A percentile compares a stretch with the other conserved stretches of the same genome.
These are phyloP conservation scores for Sarcophaga variegata DNA, from an alignment of 2,888 invertebrate species.

Conservation along the genomic window DNA sequence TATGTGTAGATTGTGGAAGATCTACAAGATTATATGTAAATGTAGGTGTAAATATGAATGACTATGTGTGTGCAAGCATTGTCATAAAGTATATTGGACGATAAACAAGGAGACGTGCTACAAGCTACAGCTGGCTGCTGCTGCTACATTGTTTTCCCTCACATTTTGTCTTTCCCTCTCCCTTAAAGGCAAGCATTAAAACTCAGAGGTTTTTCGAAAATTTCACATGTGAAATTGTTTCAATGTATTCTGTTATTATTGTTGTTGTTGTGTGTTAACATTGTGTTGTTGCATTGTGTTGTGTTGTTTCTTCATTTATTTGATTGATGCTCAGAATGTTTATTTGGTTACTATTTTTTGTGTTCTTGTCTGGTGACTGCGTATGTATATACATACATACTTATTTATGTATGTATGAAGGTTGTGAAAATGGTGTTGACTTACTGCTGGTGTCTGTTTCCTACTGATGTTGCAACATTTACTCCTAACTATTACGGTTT, in stretches of 20 bases:
- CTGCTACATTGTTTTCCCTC: not conserved
- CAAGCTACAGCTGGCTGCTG: slow-evolving; percentile 18
- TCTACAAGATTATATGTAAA: not conserved
- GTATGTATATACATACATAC: no score
- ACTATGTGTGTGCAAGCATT: no score
- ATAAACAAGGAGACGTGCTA: not conserved
- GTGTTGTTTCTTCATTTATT: slow-evolving; percentile 30
- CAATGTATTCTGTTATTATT: slow-evolving; percentile 16
- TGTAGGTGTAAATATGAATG: not conserved
- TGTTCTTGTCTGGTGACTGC: not conserved
- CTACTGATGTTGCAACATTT: not conserved
- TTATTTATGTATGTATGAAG: no score
- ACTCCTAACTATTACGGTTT: not conserved
- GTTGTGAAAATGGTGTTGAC: no score
- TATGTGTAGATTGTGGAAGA: no score
- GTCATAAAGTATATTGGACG: not conserved
- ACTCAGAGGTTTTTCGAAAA: slow-evolving; percentile 14
- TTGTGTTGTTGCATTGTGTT: not conserved
- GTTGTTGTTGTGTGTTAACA: not conserved
- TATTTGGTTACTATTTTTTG: slow-evolving; percentile 19
- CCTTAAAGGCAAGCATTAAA: not conserved
- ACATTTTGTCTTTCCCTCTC: not conserved
- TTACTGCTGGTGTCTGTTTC: slow-evolving; percentile 3
- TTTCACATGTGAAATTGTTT: slow-evolving; percentile 17
- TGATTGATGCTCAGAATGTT: slow-evolving; percentile 37